Percentiles rank a stretch among this genome's conserved stretches.
Evolutionary conservation across 2,113 vertebrate genomes (phyloP).

Genomic region (Anguilla japonica): DNA sequence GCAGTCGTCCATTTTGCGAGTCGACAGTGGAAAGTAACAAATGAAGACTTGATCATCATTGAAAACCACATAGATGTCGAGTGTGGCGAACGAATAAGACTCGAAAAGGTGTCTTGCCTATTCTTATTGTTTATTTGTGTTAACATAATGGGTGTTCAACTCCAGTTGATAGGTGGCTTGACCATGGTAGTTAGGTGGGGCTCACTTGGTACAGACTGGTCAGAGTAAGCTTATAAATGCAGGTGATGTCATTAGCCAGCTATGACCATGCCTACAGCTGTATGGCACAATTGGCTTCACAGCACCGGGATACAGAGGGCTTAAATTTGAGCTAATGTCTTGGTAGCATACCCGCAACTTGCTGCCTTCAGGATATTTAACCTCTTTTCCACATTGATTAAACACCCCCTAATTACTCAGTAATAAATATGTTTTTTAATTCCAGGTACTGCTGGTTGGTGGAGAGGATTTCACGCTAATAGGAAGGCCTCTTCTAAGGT

Average conservation of each 20-base stretch:
- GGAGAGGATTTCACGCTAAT: constrained; percentile 80
- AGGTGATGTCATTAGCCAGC: too few relatives aligned
- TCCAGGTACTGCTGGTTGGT: constrained; percentile 81
- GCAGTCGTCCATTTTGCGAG: constrained; percentile 83
- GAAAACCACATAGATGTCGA: constrained; percentile 69
- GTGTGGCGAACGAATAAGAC: constrained; percentile 78
- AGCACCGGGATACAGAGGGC: too few relatives aligned
- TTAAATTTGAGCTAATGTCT: too few relatives aligned
- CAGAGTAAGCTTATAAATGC: too few relatives aligned
- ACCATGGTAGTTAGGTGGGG: too few relatives aligned
- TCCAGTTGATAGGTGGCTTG: too few relatives aligned
- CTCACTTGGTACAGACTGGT: too few relatives aligned
- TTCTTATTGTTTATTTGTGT: neutral
- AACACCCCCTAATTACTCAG: neutral
- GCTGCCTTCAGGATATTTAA: neutral
- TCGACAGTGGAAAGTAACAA: constrained; percentile 86
- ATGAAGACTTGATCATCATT: constrained; percentile 80
- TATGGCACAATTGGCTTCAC: too few relatives aligned
- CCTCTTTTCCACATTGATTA: neutral
- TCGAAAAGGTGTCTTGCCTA: constrained; percentile 79
- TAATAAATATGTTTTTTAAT: neutral
- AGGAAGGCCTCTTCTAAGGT: constrained; percentile 81
- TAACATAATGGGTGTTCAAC: neutral
- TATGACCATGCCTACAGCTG: too few relatives aligned
- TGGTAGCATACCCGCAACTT: too few relatives aligned